Conservation (phyloP, 2,888 invertebrate species). For the Drosophila bunnanda region DNA sequence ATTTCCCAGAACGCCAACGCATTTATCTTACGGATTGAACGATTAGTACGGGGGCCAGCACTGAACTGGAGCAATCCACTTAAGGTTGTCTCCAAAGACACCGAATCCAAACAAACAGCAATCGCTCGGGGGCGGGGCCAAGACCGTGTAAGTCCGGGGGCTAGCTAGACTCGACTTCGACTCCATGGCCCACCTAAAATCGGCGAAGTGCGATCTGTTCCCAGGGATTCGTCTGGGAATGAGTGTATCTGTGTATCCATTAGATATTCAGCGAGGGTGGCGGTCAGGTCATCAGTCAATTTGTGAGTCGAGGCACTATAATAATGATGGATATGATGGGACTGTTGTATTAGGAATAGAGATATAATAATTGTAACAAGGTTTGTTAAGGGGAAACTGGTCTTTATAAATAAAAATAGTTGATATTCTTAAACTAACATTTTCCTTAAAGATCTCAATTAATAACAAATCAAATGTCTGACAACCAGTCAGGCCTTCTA, state of each 20-base stretch:
- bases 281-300: constrained; percentile 71
- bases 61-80: constrained; percentile 64
- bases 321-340: constrained; percentile 23
- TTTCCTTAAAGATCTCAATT: constrained; percentile 27
- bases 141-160: constrained; percentile 53
- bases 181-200: constrained; percentile 59
- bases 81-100: constrained; percentile 53
- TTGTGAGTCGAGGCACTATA: constrained; percentile 46
- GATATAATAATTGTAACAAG: no score
- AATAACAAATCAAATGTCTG: constrained; percentile 71
- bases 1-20: constrained; percentile 83
- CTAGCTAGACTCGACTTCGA: constrained; percentile 4
- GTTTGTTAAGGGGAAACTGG: no score
- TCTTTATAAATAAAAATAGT: no score
- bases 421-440: no score
- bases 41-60: constrained; percentile 68
- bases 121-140: constrained; percentile 68
- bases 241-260: constrained; percentile 49
- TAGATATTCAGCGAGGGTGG: constrained; percentile 46
- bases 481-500: constrained; percentile 45
- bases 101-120: constrained; percentile 27
- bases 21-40: constrained; percentile 72
- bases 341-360: background rate
- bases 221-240: constrained; percentile 52
- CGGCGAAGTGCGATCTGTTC: constrained; percentile 59